Percentiles rank a stretch among this genome's conserved stretches.
phyloP scores from a whole-genome alignment of 2,113 vertebrate species.

The Oryzias javanicus region DNA sequence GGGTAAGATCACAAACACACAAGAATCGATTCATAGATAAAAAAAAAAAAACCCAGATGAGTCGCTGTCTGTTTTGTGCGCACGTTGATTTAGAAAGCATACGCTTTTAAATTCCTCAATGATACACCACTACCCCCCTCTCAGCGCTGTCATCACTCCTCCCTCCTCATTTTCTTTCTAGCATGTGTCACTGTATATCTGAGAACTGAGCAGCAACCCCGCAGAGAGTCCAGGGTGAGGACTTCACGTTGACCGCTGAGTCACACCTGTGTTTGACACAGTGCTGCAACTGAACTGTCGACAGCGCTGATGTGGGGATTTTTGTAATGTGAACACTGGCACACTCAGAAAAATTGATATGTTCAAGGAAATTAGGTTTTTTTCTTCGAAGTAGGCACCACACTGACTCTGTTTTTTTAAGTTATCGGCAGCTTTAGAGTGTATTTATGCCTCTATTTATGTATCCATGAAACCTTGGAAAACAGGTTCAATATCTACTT shows the following conservation, averaged over 20 bases:
- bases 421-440: too few relatives aligned
- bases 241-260: conserved; percentile 28
- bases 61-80: conserved; percentile 52
- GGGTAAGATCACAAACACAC: conserved; percentile 12
- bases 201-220: conserved; percentile 16
- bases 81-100: conserved; percentile 32
- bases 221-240: conserved; percentile 4
- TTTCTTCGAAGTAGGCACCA: too few relatives aligned
- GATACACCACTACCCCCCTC: conserved; percentile 10
- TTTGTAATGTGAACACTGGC: neutral
- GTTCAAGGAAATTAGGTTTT: neutral
- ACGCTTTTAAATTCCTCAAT: conserved; percentile 20
- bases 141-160: conserved; percentile 6
- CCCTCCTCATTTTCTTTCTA: conserved; percentile 34
- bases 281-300: neutral
- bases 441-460: too few relatives aligned
- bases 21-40: conserved; percentile 17
- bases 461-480: too few relatives aligned
- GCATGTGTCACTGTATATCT: conserved; percentile 55
- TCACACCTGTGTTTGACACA: conserved; percentile 31
- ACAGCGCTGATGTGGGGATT: conserved; percentile 27
- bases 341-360: neutral
- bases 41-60: conserved; percentile 27
- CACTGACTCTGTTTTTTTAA: too few relatives aligned
- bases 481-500: too few relatives aligned